Evolutionary conservation across 2,797 vertebrate species (phyloP), one percentile per base, ranked within the genome.

Genomic region (Microtus californicus): DNA sequence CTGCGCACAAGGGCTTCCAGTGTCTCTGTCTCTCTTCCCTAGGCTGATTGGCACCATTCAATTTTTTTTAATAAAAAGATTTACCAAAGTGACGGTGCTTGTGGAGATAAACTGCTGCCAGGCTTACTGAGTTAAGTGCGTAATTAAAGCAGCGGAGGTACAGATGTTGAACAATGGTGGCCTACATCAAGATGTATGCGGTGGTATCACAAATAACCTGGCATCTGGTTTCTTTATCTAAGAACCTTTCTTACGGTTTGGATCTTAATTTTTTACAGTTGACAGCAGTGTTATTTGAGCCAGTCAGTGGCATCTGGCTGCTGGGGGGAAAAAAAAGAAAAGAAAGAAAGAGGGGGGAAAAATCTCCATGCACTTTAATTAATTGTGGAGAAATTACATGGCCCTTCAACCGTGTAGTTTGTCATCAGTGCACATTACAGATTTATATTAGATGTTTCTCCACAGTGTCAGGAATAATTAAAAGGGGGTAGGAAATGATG

Each of bases 371-470:
- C 99, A 99, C 99, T 99, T 99, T 99, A 99, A 99, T 99, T 99
- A 99, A 99, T 99, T 99, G 99, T 99, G 98, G 99, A 99, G 99
- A 99, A 99, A 99, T 99, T 99, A 99, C 99, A 99, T 99, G 99
- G 99, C 99, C 99, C 99, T 99, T 99, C 99, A 99, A 99, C 99
- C 99, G 99, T 99, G 99, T 99, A 99, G 99, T 99, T 99, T 99
- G 99, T 99, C 99, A 99, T 99, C 99, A 99, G 99, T 99, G 99
- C 99, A 99, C 99, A 99, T 99, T 99, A 99, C 99, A 99, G 99
- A 99, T 99, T 99, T 99, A 99, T 99, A 99, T 99, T 99, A 99
- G 99, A 99, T 99, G 99, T 99, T 99, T 99, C 99, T 99, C 99
- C 99, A 99, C 99, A 99, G 99, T 99, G 99, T 99, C 99, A 99